A percentile compares a stretch with the other conserved stretches of the same genome.
These are phyloP conservation scores for Cinara cedri DNA, from an alignment of 2,888 invertebrate species.

Conservation along the genomic window DNA sequence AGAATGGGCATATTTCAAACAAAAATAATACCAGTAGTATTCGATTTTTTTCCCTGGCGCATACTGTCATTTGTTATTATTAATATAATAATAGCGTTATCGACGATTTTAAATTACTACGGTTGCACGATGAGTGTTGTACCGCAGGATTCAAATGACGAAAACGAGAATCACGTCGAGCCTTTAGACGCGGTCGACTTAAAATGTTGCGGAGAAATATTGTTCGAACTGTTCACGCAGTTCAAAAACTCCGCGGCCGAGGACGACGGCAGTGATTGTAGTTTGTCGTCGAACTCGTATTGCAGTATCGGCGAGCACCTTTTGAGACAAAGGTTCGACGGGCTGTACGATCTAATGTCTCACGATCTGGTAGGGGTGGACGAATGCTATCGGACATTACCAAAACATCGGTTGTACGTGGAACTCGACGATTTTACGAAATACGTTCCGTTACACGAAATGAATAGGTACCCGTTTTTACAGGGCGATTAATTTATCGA, in stretches of 20 bases:
- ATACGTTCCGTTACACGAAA: neutral
- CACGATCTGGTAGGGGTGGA: neutral
- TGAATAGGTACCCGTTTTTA: conserved; percentile 29
- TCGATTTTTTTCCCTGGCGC: no score
- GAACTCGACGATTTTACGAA: neutral
- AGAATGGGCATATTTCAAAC: no score
- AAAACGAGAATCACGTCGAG: neutral
- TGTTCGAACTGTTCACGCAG: neutral
- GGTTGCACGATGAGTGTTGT: no score
- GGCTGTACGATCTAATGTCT: conserved; percentile 11
- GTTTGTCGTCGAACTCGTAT: neutral
- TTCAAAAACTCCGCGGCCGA: neutral
- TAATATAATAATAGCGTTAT: no score
- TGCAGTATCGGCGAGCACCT: neutral
- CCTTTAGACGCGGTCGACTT: neutral
- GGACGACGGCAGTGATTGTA: neutral
- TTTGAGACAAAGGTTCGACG: neutral
- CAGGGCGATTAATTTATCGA: no score
- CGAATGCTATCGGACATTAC: neutral
- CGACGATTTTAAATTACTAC: neutral
- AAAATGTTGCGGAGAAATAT: neutral
- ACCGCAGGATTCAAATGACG: neutral
- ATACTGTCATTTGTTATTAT: no score
- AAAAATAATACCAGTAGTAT: no score
- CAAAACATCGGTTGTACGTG: neutral